Base-by-base conservation (phyloP, 1,140 invertebrate species). In the Penaeus chinensis region DNA sequence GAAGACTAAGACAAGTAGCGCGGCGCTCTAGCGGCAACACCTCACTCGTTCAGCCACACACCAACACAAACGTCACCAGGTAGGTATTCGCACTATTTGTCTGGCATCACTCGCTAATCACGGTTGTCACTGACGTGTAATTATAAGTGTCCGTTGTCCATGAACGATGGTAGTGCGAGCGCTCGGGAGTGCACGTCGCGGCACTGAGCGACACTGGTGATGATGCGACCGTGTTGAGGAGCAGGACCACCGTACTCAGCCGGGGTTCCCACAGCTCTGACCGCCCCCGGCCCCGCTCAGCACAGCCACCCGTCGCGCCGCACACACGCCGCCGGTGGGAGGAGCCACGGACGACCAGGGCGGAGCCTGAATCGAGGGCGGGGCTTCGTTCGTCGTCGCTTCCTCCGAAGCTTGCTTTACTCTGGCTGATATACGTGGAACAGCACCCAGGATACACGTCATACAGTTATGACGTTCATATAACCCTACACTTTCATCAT, bases 191-290 rank as follows among this genome's bases (percentile, higher is more conserved):
- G 61, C 71, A 71, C 80, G 86, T 80, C 74, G 79, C 65, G 71
- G 74, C 60, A 78, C 80, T 77, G 80, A 77, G 37, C 85, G 85
- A 74, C 61, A 78, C 54, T 76, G 77, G 80, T 69, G 69, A 81
- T 66, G 63, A 47, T 16, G 24, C 32, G 71, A 66, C 82, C 63
- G 62, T 69, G 82, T 47, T 42, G 65, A 79, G 81, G 85, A 83
- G 80, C 80, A 82, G 81, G 80, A 87, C 86, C 86, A 82, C 86
- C 86, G 61, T 60, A 83, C 86, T 69, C 81, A 82, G 86, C 86
- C 86, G 78, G 86, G 80, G 86, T 87, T 83, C 86, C 80, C 86
- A 87, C 86, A 82, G 86, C 86, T 87, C 86, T 87, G 86, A 82
- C n/a, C 69, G 83, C 83, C 83, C 80, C 86, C 80, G 66, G 85